These are phyloP conservation scores for Puntigrus tetrazona DNA, from an alignment of 2,113 vertebrate genomes.

Conservation along the genomic window DNA sequence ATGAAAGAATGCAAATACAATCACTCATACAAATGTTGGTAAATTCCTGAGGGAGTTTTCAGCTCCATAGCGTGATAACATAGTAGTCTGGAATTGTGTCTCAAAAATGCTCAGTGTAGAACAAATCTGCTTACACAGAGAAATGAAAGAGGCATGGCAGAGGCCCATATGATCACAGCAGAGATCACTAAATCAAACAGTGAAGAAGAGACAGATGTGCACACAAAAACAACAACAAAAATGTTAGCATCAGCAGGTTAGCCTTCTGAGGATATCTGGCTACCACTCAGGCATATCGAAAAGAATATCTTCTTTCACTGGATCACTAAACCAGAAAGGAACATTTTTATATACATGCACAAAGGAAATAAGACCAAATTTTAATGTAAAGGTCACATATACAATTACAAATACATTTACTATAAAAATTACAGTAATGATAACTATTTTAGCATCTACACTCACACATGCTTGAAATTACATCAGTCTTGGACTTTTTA, in stretches of 20 bases:
- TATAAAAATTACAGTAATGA: background rate
- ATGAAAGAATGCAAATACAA: background rate
- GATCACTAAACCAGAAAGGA: background rate
- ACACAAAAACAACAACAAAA: background rate
- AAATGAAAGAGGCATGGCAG: background rate
- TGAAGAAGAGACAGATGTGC: constrained; percentile 20
- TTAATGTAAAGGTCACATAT: background rate
- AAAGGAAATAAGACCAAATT: background rate
- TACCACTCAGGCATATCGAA: background rate
- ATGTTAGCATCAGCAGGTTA: background rate
- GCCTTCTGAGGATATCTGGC: background rate
- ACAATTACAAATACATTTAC: background rate
- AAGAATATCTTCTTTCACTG: background rate
- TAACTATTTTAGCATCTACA: background rate
- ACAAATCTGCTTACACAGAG: background rate
- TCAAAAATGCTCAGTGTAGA: background rate
- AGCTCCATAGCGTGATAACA: background rate
- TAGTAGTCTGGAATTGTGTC: background rate
- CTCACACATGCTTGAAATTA: background rate
- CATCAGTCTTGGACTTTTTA: background rate
- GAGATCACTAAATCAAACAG: constrained; percentile 23
- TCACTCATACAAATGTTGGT: background rate
- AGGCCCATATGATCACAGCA: background rate
- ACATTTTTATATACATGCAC: background rate
- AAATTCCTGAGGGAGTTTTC: constrained; percentile 1